Conservation (phyloP, 2,113 vertebrate species). For the Zosterops pallidus region DNA sequence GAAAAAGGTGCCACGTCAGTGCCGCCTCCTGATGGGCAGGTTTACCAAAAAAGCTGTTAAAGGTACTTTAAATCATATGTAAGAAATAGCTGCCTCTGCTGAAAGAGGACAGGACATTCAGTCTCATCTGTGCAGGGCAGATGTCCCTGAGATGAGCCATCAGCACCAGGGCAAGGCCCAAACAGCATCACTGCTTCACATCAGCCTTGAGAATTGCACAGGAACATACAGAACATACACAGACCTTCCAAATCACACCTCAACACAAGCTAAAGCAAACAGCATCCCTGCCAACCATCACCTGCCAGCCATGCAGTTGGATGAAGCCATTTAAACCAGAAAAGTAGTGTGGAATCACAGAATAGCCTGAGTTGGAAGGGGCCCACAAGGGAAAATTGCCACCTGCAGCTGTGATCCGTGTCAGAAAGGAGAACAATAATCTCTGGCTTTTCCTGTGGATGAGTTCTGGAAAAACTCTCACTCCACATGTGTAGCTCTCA, state of each 20-base stretch:
- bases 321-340: not conserved
- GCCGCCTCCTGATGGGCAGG: conserved; percentile 54
- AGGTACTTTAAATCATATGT: conserved; percentile 18
- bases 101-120: conserved; percentile 28
- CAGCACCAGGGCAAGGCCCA: not conserved
- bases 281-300: not conserved
- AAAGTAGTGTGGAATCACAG: not conserved
- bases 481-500: fast-evolving
- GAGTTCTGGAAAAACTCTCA: not conserved
- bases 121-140: conserved; percentile 53
- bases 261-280: not conserved
- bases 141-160: not conserved
- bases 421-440: not conserved
- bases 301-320: not conserved
- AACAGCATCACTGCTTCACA: not conserved
- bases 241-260: not conserved
- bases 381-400: not conserved
- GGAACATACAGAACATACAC: not conserved
- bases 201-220: not conserved
- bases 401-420: fast-evolving
- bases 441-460: not conserved
- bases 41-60: conserved; percentile 61
- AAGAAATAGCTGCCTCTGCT: conserved; percentile 35
- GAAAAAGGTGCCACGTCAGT: conserved; percentile 14
- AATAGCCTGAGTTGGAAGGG: not conserved